Base-by-base conservation (phyloP, 2,113 vertebrate species). In the Suricata suricatta region DNA sequence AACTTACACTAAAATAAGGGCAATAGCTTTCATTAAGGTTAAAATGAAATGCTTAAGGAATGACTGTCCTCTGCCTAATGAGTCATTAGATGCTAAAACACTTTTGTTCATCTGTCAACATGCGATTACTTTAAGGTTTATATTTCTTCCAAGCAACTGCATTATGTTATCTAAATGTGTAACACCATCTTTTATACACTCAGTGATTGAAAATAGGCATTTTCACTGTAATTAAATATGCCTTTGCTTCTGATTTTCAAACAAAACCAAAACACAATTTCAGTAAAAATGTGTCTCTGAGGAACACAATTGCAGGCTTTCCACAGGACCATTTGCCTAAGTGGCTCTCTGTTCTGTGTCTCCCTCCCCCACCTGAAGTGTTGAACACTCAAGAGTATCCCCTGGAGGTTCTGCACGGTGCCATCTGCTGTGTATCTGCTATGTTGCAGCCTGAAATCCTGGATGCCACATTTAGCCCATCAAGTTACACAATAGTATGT, bases 181-280 rank as follows among this genome's bases (percentile, higher is more conserved):
- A 74, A 86, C 17, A 76, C 3, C 25, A 47, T 80, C 41, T 81
- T 88, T 86, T 57, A 81, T 33, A 38, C 4, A 68, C 16, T 74
- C 19, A 0, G 50, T 94, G 54, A 97, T 89, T 96, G 96, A 96
- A 92, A 92, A 77, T 10, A 90, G 57, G 44, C 41, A 96, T 44
- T 97, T 97, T 85, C 60, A 88, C 7, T 96, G 80, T 15, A 93
- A 72, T 88, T 92, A 97, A 92, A 82, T 64, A 82, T 76, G 23
- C 7, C 15, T 97, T 97, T 90, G 33, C 41, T 96, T 97, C 44
- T 95, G 57, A 95, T 31, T 79, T 68, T 96, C 76, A 90, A 92
- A 74, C 0, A 6, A 71, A 96, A 97, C 52, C 0, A 1, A 63
- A 79, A 93, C 3, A 19, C 27, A 83, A 81, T 95, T 71, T 54